Conservation (phyloP, 2,888 invertebrate species). For the Metopia argyrocephala region DNA sequence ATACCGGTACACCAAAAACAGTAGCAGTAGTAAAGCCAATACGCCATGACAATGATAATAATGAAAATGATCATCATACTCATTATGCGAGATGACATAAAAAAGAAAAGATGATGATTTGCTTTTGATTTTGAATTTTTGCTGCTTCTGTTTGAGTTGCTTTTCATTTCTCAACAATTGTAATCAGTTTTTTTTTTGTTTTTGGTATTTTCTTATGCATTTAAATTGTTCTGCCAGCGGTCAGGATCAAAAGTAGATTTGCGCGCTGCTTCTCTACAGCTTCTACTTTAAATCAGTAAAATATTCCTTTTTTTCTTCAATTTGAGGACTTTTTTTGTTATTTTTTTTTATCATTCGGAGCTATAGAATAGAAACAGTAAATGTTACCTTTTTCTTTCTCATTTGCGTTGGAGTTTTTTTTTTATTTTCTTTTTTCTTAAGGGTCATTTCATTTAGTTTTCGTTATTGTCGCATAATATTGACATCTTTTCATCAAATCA, state of each 20-base stretch:
- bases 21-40: slow-evolving; percentile 63
- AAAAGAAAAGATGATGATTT: slow-evolving; percentile 46
- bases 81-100: slow-evolving; percentile 49
- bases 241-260: slow-evolving; percentile 59
- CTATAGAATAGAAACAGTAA: too few relatives aligned
- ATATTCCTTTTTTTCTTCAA: slow-evolving; percentile 17
- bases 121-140: slow-evolving; percentile 38
- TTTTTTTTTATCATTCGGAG: slow-evolving; percentile 37
- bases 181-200: slow-evolving; percentile 16
- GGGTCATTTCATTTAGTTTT: slow-evolving; percentile 14
- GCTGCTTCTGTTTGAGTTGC: slow-evolving; percentile 35
- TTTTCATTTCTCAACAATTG: slow-evolving; percentile 2
- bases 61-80: slow-evolving; percentile 1
- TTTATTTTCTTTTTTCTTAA: not conserved
- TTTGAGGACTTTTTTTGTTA: slow-evolving; percentile 12
- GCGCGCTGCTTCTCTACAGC: slow-evolving; percentile 23
- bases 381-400: slow-evolving; percentile 25
- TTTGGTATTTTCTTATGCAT: slow-evolving; percentile 31
- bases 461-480: slow-evolving; percentile 56
- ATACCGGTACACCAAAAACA: slow-evolving; percentile 64
- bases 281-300: slow-evolving; percentile 42
- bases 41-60: not conserved
- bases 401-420: slow-evolving; percentile 57
- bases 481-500: slow-evolving; percentile 77
- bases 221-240: slow-evolving; percentile 63